A percentile compares a stretch with the other conserved stretches of the same genome.
Evolutionary conservation across 2,888 invertebrate genomes (phyloP).

Genomic region (Baronia brevicornis): DNA sequence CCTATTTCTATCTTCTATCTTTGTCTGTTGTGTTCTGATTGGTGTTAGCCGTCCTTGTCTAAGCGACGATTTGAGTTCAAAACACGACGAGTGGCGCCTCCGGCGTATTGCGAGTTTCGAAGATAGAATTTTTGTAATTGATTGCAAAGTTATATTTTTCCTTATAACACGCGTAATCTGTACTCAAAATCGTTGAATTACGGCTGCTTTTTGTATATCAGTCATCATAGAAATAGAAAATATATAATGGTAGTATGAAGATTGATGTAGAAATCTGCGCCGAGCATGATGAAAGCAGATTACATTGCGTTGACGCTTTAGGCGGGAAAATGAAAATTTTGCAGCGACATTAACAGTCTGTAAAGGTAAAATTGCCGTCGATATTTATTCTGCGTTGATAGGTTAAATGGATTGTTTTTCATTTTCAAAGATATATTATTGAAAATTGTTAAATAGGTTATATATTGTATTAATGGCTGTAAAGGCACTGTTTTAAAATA

Average conservation of each 20-base stretch:
- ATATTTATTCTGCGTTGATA: no score
- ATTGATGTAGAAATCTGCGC: slow-evolving; percentile 53
- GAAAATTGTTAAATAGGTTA: no score
- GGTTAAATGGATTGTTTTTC: no score
- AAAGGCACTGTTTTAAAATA: no score
- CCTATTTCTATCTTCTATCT: slow-evolving; percentile 41
- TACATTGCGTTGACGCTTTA: slow-evolving; percentile 51
- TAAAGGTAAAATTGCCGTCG: neutral
- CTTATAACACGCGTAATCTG: slow-evolving; percentile 7
- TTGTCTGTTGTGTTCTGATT: slow-evolving; percentile 25
- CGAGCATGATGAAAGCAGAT: slow-evolving; percentile 54
- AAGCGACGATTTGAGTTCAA: slow-evolving; percentile 45
- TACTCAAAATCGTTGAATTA: slow-evolving; percentile 21
- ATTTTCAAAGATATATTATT: no score
- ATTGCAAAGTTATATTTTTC: slow-evolving; percentile 12
- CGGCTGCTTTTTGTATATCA: no score
- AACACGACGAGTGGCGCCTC: slow-evolving; percentile 46
- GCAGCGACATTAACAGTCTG: slow-evolving; percentile 1
- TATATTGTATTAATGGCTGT: no score
- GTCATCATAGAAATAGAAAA: no score
- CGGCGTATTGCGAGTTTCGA: slow-evolving; percentile 48
- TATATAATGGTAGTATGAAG: slow-evolving; percentile 29
- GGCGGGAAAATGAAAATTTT: slow-evolving; percentile 47
- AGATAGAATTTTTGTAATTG: slow-evolving; percentile 48
- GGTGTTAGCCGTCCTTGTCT: slow-evolving; percentile 31